Evolutionary conservation across 1,140 invertebrate genomes (phyloP).

Genomic region (Himalopsyche phryganea): DNA sequence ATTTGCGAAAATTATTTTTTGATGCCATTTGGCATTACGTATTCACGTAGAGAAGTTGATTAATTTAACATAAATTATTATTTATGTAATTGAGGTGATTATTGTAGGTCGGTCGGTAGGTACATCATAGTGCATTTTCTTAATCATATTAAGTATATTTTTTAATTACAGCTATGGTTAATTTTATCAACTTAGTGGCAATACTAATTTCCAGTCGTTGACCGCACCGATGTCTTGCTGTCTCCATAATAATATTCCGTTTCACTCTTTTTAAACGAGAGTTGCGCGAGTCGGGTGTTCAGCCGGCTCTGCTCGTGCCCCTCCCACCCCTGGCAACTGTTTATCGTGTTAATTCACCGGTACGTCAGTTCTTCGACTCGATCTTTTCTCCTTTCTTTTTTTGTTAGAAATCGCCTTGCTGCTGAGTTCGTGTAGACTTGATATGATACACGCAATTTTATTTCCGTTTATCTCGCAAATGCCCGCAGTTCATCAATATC

Average conservation of each 20-base stretch:
- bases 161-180: too few species aligned
- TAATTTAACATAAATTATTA: too few species aligned
- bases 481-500: slow-evolving; percentile 14
- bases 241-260: background rate
- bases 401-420: slow-evolving; percentile 22
- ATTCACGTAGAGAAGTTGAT: too few species aligned
- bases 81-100: too few species aligned
- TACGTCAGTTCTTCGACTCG: slow-evolving; percentile 24
- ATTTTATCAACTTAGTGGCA: background rate
- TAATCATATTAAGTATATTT: too few species aligned
- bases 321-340: slow-evolving; percentile 28
- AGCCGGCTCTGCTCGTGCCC: slow-evolving; percentile 20
- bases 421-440: slow-evolving; percentile 7
- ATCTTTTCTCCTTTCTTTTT: slow-evolving; percentile 22
- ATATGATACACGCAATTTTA: slow-evolving; percentile 7
- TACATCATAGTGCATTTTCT: too few species aligned
- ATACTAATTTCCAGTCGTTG: slow-evolving; percentile 15
- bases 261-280: slow-evolving; percentile 12
- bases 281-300: slow-evolving; percentile 18
- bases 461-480: slow-evolving; percentile 15
- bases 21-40: too few species aligned
- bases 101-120: too few species aligned
- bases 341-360: slow-evolving; percentile 29
- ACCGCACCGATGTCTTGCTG: slow-evolving; percentile 12
- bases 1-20: too few species aligned